phyloP scores from a whole-genome alignment of 2,797 vertebrate species.

The Macrochelys suwanniensis region DNA sequence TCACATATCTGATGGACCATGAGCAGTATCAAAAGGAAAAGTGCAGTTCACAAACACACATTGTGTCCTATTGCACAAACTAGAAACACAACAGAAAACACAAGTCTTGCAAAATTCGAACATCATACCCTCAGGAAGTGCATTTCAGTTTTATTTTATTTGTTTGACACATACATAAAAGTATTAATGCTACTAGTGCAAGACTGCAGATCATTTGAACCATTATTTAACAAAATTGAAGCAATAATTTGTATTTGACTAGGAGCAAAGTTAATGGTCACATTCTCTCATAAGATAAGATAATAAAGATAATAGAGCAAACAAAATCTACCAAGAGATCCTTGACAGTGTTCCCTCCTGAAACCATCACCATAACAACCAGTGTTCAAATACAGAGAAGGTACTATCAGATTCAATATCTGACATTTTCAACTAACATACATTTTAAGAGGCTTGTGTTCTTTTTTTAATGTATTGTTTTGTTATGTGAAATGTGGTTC shows the following conservation, averaged over 20 bases:
- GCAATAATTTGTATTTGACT: not conserved
- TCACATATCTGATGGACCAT: not conserved
- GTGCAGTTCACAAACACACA: not conserved
- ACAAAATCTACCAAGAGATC: not conserved
- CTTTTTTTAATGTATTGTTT: not conserved
- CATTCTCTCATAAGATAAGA: not conserved
- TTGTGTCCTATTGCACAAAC: not conserved
- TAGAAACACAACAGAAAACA: not conserved
- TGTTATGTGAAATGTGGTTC: constrained; percentile 41
- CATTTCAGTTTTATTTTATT: not conserved
- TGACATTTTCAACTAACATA: constrained; percentile 35
- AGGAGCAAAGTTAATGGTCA: not conserved
- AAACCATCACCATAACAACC: not conserved
- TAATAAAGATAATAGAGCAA: not conserved
- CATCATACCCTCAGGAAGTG: not conserved
- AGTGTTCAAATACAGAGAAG: not conserved
- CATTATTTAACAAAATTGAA: not conserved
- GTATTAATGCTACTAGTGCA: not conserved
- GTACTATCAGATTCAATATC: not conserved
- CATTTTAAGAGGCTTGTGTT: constrained; percentile 18
- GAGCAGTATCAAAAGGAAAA: not conserved
- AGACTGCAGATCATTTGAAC: not conserved
- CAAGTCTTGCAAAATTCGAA: not conserved
- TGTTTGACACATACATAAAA: not conserved
- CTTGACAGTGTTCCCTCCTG: not conserved